Base-by-base conservation (phyloP, 2,888 invertebrate species). In the Parnassius glacialis region DNA sequence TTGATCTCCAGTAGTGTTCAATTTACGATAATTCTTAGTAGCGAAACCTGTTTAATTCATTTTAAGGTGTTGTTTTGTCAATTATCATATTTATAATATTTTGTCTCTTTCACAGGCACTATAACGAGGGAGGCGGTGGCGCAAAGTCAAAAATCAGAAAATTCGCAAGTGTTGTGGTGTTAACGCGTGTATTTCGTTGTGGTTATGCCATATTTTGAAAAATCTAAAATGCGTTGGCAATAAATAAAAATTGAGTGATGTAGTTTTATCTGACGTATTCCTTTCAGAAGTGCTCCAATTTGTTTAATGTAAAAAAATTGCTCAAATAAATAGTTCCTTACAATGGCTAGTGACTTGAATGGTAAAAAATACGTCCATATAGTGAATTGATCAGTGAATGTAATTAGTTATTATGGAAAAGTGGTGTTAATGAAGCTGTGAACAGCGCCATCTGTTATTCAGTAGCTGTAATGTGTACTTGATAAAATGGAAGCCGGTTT, bases 401-500 rank as follows among this genome's bases (percentile, higher is more conserved):
- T 61, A 67, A 68, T 64, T 66, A 12, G 2, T 66, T 64, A 64
- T 48, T 48, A 69, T 64, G 65, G 67, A 65, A 68, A 73, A 74
- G 70, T 74, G 70, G 73, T 66, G 64, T 45, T 9, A 54, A 58
- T n/a, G 53, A 20, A 51, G 58, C 72, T 71, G 69, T 48, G 63
- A 56, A 62, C 65, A 82, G 69, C 78, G 83, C 81, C 86, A 85
- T 86, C 88, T 89, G 60, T 78, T 71, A 76, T 70, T 65, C 71
- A 70, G 75, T 71, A 70, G 79, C 69, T 70, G 80, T 65, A 69
- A 83, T 85, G 83, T 67, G 74, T 71, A 68, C 61, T 45, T 81
- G 76, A 78, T 68, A 65, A 64, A 59, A 92, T 92, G 92, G 91
- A 92, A 74, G 91, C 88, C 78, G 92, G 92, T 68, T 92, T 79